Evolutionary conservation across 2,797 vertebrate species (phyloP).

Genomic region (Eulemur rubriventer): DNA sequence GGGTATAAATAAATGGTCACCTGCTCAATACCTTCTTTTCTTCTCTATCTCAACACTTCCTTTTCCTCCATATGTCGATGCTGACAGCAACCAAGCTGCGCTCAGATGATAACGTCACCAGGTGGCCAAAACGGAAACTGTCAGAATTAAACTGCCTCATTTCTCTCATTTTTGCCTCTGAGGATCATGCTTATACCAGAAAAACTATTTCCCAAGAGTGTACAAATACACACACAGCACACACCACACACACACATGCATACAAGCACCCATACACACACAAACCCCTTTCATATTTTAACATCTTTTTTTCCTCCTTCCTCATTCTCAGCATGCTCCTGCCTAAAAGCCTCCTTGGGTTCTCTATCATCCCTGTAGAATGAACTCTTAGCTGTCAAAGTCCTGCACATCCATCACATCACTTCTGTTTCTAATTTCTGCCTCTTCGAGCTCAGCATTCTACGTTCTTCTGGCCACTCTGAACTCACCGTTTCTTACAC

Average conservation of each 20-base stretch:
- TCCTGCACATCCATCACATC: background rate
- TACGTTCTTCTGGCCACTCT: background rate
- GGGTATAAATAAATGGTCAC: background rate
- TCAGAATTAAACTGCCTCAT: background rate
- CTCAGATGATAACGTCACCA: background rate
- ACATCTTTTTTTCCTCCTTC: background rate
- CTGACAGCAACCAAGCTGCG: background rate
- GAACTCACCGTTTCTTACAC: background rate
- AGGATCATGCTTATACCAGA: background rate
- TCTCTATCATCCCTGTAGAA: background rate
- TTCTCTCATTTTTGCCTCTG: background rate
- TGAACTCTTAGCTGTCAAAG: background rate
- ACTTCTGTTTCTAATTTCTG: constrained; percentile 21
- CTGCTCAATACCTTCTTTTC: background rate
- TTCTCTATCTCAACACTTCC: background rate
- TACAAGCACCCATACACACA: background rate
- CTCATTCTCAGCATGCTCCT: background rate
- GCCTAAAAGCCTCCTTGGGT: background rate
- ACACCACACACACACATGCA: background rate
- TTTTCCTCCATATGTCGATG: background rate
- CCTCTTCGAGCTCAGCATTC: background rate
- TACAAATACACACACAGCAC: background rate
- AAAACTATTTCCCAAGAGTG: background rate
- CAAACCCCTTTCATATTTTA: background rate
- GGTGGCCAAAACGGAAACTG: background rate